Base-by-base conservation (phyloP, 2,113 vertebrate genomes). In the Phasianus colchicus region DNA sequence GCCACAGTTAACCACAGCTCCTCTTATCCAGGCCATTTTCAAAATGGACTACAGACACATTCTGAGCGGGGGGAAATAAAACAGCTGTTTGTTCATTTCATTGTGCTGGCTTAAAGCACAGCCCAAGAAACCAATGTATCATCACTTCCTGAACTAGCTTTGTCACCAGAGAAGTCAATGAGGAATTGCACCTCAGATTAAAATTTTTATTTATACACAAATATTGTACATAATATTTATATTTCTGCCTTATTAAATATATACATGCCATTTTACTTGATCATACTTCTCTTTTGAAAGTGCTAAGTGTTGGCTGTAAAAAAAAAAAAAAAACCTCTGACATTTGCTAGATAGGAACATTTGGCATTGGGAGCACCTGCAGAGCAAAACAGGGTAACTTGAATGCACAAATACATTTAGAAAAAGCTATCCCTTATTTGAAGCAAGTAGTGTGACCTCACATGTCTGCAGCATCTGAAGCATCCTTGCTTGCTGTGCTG, bases 131-230 rank as follows among this genome's bases (percentile, higher is more conserved):
- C 12, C 57, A 92, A 64, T 1, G 2, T 8, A 15, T 78, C 82
- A 48, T 30, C 81, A 79, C 81, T 74, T 89, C 74, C 75, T 84
- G 89, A 79, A 93, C 71, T 47, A 71, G 40, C 34, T 82, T 83
- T 83, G 45, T 83, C 82, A 88, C 64, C 40, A 85, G 17, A 63
- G n/a, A 89, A 89, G 15, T 70, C 85, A 89, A 58, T 73, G 60
- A 92, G 64, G 55, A 91, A 92, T 77, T 38, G 20, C 75, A 96
- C 54, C 71, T 85, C 88, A 66, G 75, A 88, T 30, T 60, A 11
- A 17, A 63, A 63, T 25, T 17, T 17, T 2, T 17, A 63, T 63
- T 38, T 61, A 24, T 25, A 54, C 13, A 25, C 30, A 57, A 52
- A 29, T 25, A 61, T 36, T 22, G 10, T 24, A 61, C 13, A 6